A percentile compares a stretch with the other conserved stretches of the same genome.
These are phyloP conservation scores for Anniella stebbinsi DNA, from an alignment of 2,797 vertebrate genomes.

Conservation along the genomic window DNA sequence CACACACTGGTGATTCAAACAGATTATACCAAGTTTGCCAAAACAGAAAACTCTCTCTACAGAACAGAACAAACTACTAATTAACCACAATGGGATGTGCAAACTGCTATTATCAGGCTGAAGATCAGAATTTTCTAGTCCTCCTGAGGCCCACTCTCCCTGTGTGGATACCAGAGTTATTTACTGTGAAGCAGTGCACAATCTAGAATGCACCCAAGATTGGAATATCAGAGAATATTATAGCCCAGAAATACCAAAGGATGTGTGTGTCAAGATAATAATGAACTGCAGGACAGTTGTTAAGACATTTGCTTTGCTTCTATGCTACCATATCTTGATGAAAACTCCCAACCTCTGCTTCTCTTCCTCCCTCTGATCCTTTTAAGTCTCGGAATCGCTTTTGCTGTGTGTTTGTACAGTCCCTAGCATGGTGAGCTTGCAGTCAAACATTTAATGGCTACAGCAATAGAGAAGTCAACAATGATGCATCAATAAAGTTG, in stretches of 20 bases:
- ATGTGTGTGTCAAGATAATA: not conserved
- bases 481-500: constrained; percentile 38
- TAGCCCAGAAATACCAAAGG: not conserved
- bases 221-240: not conserved
- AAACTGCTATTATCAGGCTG: not conserved
- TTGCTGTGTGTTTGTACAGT: not conserved
- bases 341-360: not conserved
- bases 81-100: not conserved
- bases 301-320: not conserved
- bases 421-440: not conserved
- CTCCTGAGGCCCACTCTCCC: not conserved
- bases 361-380: not conserved
- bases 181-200: not conserved
- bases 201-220: not conserved
- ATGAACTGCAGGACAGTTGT: not conserved
- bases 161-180: not conserved
- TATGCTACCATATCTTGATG: not conserved
- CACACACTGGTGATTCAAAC: constrained; percentile 54
- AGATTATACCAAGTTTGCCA: constrained; percentile 47
- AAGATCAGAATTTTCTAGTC: constrained; percentile 1
- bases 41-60: not conserved
- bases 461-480: not conserved
- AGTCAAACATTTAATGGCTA: not conserved
- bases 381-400: not conserved
- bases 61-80: not conserved